Percentiles rank a stretch among this genome's conserved stretches.
Evolutionary conservation across 2,888 invertebrate species (phyloP).

Genomic region (Polia nebulosa): DNA sequence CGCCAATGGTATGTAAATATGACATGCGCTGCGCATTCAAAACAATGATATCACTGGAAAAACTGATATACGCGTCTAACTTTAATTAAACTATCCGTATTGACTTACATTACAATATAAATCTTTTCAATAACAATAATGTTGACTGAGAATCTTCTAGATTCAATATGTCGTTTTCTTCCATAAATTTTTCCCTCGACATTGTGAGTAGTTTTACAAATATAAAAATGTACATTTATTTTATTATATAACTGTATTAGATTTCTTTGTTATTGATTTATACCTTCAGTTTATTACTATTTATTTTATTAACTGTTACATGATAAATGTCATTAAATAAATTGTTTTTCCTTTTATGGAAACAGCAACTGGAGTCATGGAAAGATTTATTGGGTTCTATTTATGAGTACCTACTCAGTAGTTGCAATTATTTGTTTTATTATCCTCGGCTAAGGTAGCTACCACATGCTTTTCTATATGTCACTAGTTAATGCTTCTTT

Average conservation of each 20-base stretch:
- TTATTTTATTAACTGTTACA: slow-evolving; percentile 29
- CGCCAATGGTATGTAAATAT: slow-evolving; percentile 23
- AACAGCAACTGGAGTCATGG: slow-evolving; percentile 19
- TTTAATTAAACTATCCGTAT: slow-evolving; percentile 45
- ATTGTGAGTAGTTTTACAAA: too few species aligned
- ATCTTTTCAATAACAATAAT: slow-evolving; percentile 16
- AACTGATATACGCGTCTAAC: slow-evolving; percentile 42
- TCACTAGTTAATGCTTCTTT: too few species aligned
- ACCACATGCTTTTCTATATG: not conserved
- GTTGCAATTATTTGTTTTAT: not conserved
- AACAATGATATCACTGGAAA: slow-evolving; percentile 65
- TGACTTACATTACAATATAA: slow-evolving; percentile 44
- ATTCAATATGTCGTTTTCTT: slow-evolving; percentile 11
- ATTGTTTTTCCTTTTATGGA: slow-evolving; percentile 28
- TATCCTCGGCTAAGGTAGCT: not conserved
- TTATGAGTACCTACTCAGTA: not conserved
- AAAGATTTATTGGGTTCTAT: slow-evolving; percentile 39
- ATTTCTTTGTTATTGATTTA: slow-evolving; percentile 23
- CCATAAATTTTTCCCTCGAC: not conserved
- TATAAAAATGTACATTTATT: too few species aligned
- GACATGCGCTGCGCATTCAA: slow-evolving; percentile 45
- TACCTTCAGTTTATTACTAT: slow-evolving; percentile 12
- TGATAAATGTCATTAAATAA: slow-evolving; percentile 23
- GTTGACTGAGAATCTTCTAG: slow-evolving; percentile 31
- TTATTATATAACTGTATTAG: not conserved